Evolutionary conservation across 1,140 invertebrate genomes (phyloP).

Genomic region (Lithobius niger): DNA sequence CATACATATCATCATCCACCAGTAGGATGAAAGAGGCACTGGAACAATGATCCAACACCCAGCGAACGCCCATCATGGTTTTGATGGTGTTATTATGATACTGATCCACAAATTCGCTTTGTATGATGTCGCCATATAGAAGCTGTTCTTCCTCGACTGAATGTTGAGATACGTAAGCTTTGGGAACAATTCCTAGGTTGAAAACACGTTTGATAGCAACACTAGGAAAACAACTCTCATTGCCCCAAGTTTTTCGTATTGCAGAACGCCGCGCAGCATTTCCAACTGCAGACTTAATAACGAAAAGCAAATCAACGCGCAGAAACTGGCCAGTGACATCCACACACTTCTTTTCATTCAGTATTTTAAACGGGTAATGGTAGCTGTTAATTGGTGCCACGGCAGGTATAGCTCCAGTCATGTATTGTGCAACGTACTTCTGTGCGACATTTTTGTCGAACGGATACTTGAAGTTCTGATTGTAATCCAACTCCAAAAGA

Average conservation of each 20-base stretch:
- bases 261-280: slow-evolving; percentile 52
- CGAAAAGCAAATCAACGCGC: slow-evolving; percentile 25
- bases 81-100: slow-evolving; percentile 91
- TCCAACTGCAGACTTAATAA: slow-evolving; percentile 68
- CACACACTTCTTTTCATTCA: slow-evolving; percentile 23
- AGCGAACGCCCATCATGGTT: slow-evolving; percentile 74
- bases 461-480: slow-evolving; percentile 55
- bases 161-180: slow-evolving; percentile 11
- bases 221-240: slow-evolving; percentile 57
- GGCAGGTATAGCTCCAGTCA: slow-evolving; percentile 36
- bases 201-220: slow-evolving; percentile 61
- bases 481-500: slow-evolving; percentile 49
- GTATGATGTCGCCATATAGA: slow-evolving; percentile 62
- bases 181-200: slow-evolving; percentile 48
- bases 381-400: slow-evolving; percentile 29
- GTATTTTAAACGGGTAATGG: slow-evolving; percentile 21
- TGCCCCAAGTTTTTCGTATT: slow-evolving; percentile 73
- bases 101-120: slow-evolving; percentile 60
- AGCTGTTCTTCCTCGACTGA: slow-evolving; percentile 46
- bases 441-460: slow-evolving; percentile 34
- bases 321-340: slow-evolving; percentile 12
- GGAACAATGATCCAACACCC: slow-evolving; percentile 59
- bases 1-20: slow-evolving; percentile 84
- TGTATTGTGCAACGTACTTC: slow-evolving; percentile 35
- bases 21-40: slow-evolving; percentile 72